A percentile compares a stretch with the other conserved stretches of the same genome.
Conservation (phyloP, 2,797 vertebrate species). For the Furcifer pardalis region DNA sequence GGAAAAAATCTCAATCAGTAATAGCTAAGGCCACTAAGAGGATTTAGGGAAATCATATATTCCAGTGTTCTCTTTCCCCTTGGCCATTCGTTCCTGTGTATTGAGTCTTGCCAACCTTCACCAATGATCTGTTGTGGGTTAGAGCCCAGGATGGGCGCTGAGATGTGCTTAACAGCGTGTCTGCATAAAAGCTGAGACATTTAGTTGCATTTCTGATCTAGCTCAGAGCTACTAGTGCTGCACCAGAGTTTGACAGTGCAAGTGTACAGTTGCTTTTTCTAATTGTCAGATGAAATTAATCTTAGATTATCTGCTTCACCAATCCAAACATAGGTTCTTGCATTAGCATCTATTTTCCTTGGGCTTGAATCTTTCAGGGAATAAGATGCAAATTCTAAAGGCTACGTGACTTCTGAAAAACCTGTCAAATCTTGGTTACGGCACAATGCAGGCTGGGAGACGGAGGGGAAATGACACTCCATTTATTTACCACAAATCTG, state of each 20-base stretch:
- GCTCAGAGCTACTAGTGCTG: constrained; percentile 50
- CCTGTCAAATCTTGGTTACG: constrained; percentile 57
- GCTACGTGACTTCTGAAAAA: constrained; percentile 32
- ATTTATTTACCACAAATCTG: constrained; percentile 56
- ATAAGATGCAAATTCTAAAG: constrained; percentile 69
- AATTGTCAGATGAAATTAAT: constrained; percentile 73
- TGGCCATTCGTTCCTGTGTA: neutral
- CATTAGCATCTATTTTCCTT: constrained; percentile 68
- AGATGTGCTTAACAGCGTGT: constrained; percentile 31
- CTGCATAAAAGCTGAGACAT: constrained; percentile 1
- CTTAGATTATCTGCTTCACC: constrained; percentile 75
- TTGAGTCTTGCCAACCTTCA: neutral
- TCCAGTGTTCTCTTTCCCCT: neutral
- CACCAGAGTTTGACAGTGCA: constrained; percentile 52
- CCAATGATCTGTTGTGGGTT: neutral
- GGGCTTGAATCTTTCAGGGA: constrained; percentile 65
- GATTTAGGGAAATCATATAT: neutral
- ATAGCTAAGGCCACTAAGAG: neutral
- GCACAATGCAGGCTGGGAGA: constrained; percentile 46
- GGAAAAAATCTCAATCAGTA: neutral
- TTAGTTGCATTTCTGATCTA: constrained; percentile 41
- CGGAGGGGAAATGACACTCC: constrained; percentile 53
- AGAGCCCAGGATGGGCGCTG: neutral
- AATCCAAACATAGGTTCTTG: constrained; percentile 61
- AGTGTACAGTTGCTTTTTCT: constrained; percentile 64